Conservation (phyloP, 2,888 invertebrate genomes). For the Bruchidius siliquastri region DNA sequence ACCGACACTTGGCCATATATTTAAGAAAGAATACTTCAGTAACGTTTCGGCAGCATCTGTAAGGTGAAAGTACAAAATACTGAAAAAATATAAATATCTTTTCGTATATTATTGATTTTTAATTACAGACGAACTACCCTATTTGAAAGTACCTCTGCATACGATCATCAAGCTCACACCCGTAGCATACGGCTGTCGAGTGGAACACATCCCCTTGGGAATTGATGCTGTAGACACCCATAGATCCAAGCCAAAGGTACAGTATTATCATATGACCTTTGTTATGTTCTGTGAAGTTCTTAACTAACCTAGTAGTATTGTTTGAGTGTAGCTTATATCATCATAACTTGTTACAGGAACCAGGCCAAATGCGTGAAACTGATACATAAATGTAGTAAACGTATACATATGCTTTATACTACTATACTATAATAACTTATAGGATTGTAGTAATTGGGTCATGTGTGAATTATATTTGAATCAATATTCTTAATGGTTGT, state of each 20-base stretch:
- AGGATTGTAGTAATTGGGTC: too few species aligned
- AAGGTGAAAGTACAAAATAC: too few species aligned
- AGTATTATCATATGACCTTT: neutral
- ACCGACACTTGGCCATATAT: too few species aligned
- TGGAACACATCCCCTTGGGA: slow-evolving; percentile 87
- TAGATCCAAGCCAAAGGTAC: slow-evolving; percentile 80
- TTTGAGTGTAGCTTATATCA: neutral
- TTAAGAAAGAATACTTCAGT: too few species aligned
- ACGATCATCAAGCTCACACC: slow-evolving; percentile 96
- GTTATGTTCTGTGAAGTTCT: slow-evolving; percentile 3
- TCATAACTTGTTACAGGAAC: slow-evolving; percentile 35
- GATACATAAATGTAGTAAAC: slow-evolving; percentile 4
- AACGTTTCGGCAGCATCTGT: too few species aligned
- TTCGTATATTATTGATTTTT: neutral
- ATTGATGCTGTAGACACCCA: slow-evolving; percentile 96
- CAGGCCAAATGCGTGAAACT: slow-evolving; percentile 31
- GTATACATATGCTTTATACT: neutral
- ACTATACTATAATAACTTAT: neutral
- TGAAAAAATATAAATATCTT: too few species aligned
- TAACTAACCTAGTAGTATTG: neutral
- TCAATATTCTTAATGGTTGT: too few species aligned
- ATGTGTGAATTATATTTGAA: too few species aligned
- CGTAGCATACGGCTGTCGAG: slow-evolving; percentile 96
- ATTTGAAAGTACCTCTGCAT: slow-evolving; percentile 86
- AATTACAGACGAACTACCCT: slow-evolving; percentile 77